Base-by-base conservation (phyloP, 1,140 invertebrate genomes). In the Macrobrachium nipponense region DNA sequence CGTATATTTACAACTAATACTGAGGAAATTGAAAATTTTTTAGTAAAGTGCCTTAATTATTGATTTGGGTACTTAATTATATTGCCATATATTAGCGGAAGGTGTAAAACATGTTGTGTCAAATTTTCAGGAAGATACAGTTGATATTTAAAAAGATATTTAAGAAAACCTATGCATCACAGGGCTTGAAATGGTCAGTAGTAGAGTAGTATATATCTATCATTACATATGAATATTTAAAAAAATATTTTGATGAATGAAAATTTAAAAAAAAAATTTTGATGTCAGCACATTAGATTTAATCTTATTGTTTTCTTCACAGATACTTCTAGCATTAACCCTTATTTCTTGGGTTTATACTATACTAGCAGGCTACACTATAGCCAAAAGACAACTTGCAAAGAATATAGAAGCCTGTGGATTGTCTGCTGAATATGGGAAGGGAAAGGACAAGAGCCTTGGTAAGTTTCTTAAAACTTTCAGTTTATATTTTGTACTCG, bases 321-420 rank as follows among this genome's bases (percentile, higher is more conserved):
- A 90, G 90, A 58, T 90, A 18, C 76, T 90, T n/a, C 18, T 87
- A 18, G 66, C 77, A 12, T 27, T 90, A 51, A 89, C 90, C 15
- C 62, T 89, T 23, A 43, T 90, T 17, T 89, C 89, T 60, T 90
- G 90, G 90, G 82, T 83, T 17, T 90, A 87, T 75, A 90, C 90
- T 18, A 87, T 90, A n/a, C 70, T 82, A 73, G 89, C 87, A 78
- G 89, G 89, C 43, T 68, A 86, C 27, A 80, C 88, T 64, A 80
- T 87, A 61, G 87, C 88, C 23, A 80, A 80, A 15, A 72, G 80
- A 60, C 83, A 77, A 20, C 72, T 86, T 12, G 58, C 44, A 59
- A 68, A 18, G 14, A 59, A 51, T 44, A 72, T 15, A 27, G 51
- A 23, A n/a, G 43, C 15, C 27, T 18, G n/a, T 44, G 36, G n/a